Base-by-base conservation (phyloP, 2,888 invertebrate species). In the Orchesella flavescens region DNA sequence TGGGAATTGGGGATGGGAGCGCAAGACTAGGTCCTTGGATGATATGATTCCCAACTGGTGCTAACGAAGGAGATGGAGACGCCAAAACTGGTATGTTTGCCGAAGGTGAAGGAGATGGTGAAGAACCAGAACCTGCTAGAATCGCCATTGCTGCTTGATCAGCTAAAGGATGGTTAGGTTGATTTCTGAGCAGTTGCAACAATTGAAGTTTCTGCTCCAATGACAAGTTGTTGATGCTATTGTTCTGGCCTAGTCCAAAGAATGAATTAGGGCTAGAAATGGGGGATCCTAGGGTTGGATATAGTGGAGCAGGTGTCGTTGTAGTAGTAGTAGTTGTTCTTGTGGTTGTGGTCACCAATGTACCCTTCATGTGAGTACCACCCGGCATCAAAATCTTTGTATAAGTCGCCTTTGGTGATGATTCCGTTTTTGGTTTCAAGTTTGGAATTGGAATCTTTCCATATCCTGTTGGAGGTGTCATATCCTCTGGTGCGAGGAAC, bases 381-480 rank as follows among this genome's bases (percentile, higher is more conserved):
- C 85, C 86, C 0, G 87, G 87, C 23, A 88, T 85, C 17, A 88
- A 73, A 21, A 87, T 84, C 82, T 88, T 87, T 2, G 88, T 83
- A 53, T 86, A 88, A 7, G 82, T 83, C 9, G 88, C 86, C 23
- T 87, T 86, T 55, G 85, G 86, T 10, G 82, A 80, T 19, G 82
- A 69, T 23, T 55, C 44, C 46, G n/a, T n/a, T n/a, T 86, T 86
- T 43, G 86, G 80, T 44, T 87, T 87, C 69, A 88, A 63, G 65
- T 86, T 87, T 24, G 88, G 88, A 81, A 88, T 87, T 15, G 87
- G 88, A 17, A 88, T 87, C 71, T 87, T 87, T 10, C 88, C 88
- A 77, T 87, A 88, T 7, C 87, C 87, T 17, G 84, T 72, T 3
- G 88, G 88, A 4, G 86, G 63, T 5, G 77, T 19, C 84, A 87